Evolutionary conservation across 2,888 invertebrate species (phyloP).

Genomic region (Lasioglossum oenotherae): DNA sequence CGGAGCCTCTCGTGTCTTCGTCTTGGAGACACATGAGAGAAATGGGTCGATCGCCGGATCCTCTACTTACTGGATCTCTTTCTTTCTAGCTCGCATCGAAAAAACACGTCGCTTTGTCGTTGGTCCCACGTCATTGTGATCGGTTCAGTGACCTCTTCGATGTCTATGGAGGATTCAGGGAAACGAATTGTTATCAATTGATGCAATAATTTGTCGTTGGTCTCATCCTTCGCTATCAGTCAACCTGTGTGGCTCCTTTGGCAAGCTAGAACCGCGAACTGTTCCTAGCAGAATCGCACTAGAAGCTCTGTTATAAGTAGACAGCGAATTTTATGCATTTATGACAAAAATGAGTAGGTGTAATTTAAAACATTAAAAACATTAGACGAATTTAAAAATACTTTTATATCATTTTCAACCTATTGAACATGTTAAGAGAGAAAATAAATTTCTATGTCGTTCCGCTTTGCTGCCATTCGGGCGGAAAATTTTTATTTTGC

Average conservation of each 20-base stretch:
- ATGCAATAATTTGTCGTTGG: slow-evolving; percentile 53
- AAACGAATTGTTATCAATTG: slow-evolving; percentile 71
- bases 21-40: slow-evolving; percentile 2
- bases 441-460: no score
- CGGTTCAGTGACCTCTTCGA: slow-evolving; percentile 22
- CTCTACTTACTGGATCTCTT: not conserved
- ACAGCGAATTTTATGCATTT: no score
- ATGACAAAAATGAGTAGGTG: no score
- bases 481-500: no score
- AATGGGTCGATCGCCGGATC: slow-evolving; percentile 7
- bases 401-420: no score
- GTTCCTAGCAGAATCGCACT: not conserved
- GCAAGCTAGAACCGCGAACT: not conserved
- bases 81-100: not conserved
- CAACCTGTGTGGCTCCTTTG: not conserved
- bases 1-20: slow-evolving; percentile 7
- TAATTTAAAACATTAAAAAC: no score
- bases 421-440: no score
- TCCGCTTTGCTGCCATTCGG: no score
- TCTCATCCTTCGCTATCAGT: not conserved
- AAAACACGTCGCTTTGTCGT: not conserved
- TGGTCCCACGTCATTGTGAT: slow-evolving; percentile 15
- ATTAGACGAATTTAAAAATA: no score
- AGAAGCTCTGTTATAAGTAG: not conserved
- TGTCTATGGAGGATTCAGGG: slow-evolving; percentile 17